Conservation (phyloP, 2,113 vertebrate species). For the Cynocephalus volans region DNA sequence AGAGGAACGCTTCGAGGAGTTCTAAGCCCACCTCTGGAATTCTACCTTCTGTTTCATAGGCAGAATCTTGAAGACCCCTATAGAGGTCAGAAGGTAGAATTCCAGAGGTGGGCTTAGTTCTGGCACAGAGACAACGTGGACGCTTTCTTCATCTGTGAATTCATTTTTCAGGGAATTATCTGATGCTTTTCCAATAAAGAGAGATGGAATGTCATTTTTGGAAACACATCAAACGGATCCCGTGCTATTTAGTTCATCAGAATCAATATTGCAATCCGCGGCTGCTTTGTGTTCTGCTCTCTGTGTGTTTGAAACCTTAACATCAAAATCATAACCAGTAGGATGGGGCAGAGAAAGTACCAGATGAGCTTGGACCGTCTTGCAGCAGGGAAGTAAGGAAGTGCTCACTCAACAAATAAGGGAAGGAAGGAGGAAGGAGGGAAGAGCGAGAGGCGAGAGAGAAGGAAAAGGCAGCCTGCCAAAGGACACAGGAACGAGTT, state of each 20-base stretch:
- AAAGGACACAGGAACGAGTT: background rate
- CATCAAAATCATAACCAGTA: background rate
- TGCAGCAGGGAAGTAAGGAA: background rate
- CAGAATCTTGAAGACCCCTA: no score
- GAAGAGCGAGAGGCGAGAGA: no score
- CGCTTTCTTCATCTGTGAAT: background rate
- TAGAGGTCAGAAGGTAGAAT: background rate
- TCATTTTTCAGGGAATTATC: background rate
- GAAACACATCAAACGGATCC: no score
- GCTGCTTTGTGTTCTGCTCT: no score
- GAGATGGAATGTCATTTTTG: background rate
- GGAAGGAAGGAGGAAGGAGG: no score
- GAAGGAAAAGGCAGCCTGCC: no score
- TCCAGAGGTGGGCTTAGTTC: background rate
- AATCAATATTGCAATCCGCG: no score
- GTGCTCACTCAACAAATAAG: background rate
- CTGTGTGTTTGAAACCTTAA: no score
- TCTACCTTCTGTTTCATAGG: no score
- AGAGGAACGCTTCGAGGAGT: background rate
- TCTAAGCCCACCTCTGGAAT: no score
- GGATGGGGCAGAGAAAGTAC: background rate
- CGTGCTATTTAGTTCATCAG: no score
- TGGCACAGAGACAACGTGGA: background rate
- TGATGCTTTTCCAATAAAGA: background rate
- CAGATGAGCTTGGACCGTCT: background rate